These are phyloP conservation scores for Gymnobelideus leadbeateri DNA, from an alignment of 2,113 vertebrate species.

Conservation along the genomic window DNA sequence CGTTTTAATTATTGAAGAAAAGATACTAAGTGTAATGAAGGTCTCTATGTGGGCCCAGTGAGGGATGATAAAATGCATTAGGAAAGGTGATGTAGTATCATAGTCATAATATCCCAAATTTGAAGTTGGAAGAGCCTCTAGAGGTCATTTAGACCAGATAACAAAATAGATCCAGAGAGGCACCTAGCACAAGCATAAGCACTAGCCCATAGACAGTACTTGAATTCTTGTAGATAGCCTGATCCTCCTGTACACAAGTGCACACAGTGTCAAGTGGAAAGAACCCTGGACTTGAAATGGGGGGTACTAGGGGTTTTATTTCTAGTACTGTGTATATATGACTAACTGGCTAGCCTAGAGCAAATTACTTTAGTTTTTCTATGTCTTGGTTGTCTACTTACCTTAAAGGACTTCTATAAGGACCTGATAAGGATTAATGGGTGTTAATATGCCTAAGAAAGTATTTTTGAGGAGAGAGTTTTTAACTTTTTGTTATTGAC, in stretches of 20 bases:
- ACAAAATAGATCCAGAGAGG: background rate
- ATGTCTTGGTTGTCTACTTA: background rate
- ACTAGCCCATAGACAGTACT: background rate
- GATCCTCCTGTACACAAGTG: background rate
- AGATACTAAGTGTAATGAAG: slow-evolving; percentile 27
- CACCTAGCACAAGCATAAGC: background rate
- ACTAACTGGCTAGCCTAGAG: background rate
- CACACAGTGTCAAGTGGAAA: too few relatives aligned
- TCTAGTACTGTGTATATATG: background rate
- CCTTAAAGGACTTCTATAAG: background rate
- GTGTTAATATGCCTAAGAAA: background rate
- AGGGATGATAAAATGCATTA: background rate
- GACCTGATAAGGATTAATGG: background rate
- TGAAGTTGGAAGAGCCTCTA: background rate
- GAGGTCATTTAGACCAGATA: background rate
- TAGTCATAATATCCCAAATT: background rate
- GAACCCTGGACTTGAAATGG: too few relatives aligned
- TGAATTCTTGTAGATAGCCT: background rate
- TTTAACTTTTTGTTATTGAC: background rate
- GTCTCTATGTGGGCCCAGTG: slow-evolving; percentile 10
- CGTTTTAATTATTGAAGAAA: slow-evolving; percentile 8
- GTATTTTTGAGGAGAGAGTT: background rate
- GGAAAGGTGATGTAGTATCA: background rate
- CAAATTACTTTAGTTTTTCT: background rate
- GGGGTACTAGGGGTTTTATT: too few relatives aligned